Conservation (phyloP, 2,113 vertebrate species). For the Pseudopodoces humilis region DNA sequence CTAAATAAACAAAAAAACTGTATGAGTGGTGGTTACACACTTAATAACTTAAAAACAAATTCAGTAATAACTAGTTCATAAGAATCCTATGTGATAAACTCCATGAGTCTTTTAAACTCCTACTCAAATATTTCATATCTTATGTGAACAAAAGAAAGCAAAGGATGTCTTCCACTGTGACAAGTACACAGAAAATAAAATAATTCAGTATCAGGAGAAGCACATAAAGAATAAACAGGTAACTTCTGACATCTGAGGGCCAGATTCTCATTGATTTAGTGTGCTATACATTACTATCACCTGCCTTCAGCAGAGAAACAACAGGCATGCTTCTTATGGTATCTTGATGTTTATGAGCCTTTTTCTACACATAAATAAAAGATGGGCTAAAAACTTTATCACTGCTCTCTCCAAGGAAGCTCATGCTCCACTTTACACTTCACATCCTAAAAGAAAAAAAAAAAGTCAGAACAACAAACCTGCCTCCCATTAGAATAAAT, state of each 20-base stretch:
- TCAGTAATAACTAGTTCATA: neutral
- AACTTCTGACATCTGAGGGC: neutral
- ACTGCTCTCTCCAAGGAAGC: neutral
- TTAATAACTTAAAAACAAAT: neutral
- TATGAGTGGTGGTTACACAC: neutral
- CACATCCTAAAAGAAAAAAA: neutral
- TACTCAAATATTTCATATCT: neutral
- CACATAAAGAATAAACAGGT: neutral
- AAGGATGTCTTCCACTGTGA: neutral
- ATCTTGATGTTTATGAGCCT: neutral
- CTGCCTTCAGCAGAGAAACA: neutral
- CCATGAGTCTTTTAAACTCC: neutral
- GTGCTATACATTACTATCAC: rapidly evolving
- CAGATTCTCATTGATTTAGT: neutral
- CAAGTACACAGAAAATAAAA: neutral
- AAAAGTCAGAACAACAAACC: neutral
- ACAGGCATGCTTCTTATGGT: neutral
- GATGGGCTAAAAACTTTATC: neutral
- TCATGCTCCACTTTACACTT: neutral
- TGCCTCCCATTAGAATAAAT: neutral
- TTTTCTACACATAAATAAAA: neutral
- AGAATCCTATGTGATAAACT: neutral
- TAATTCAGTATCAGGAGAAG: neutral
- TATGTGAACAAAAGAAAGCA: neutral
- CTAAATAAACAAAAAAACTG: neutral